A percentile compares a stretch with the other conserved stretches of the same genome.
Evolutionary conservation across 2,888 invertebrate species (phyloP).

Genomic region (Pterostichus niger): DNA sequence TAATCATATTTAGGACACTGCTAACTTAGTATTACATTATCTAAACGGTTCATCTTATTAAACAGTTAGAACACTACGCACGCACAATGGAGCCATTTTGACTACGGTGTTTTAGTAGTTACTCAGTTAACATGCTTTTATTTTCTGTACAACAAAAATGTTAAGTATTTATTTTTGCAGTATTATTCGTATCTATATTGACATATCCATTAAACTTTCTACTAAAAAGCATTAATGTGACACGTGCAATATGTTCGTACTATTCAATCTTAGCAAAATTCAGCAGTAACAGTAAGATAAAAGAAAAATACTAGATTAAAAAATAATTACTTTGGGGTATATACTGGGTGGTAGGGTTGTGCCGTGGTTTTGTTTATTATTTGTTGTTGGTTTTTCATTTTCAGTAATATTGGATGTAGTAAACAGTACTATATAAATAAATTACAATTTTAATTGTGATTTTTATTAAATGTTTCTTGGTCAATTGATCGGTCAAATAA

Average conservation of each 20-base stretch:
- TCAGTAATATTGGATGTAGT: too few species aligned
- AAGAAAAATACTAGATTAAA: too few species aligned
- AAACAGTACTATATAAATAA: too few species aligned
- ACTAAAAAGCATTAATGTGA: conserved; percentile 14
- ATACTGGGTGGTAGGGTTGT: too few species aligned
- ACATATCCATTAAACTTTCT: conserved; percentile 23
- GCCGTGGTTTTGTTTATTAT: too few species aligned
- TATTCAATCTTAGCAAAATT: not conserved
- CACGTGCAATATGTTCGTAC: not conserved
- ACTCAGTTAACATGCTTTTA: conserved; percentile 26
- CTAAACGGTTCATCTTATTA: conserved; percentile 61
- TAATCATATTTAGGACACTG: conserved; percentile 62
- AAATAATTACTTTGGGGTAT: too few species aligned
- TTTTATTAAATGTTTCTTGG: too few species aligned
- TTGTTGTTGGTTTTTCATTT: too few species aligned
- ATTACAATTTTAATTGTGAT: too few species aligned
- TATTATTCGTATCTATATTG: not conserved
- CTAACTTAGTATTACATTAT: conserved; percentile 55
- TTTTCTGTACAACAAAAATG: conserved; percentile 9
- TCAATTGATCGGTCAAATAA: too few species aligned
- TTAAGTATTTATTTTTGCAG: conserved; percentile 17
- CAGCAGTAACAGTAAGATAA: not conserved
- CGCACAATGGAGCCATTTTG: conserved; percentile 43
- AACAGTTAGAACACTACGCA: conserved; percentile 52
- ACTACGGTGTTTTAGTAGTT: conserved; percentile 40